Evolutionary conservation across 2,797 vertebrate species (phyloP).

Genomic region (Ara ararauna): DNA sequence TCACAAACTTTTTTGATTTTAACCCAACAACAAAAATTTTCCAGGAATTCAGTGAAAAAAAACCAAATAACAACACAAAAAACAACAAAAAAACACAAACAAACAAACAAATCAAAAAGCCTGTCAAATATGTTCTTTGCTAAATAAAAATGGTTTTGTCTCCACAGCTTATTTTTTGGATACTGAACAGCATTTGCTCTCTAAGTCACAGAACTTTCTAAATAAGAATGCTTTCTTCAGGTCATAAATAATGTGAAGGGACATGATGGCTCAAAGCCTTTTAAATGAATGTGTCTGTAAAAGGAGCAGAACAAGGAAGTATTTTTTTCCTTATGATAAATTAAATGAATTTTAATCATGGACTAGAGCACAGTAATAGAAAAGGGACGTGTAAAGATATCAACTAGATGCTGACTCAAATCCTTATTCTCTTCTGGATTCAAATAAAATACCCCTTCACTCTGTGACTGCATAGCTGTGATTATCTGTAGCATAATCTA

Average conservation of each 20-base stretch:
- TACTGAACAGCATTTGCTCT: not conserved
- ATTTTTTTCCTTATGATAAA: constrained; percentile 3
- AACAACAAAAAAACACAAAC: too few relatives aligned
- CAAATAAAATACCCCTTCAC: not conserved
- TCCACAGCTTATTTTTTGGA: not conserved
- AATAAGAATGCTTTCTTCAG: constrained; percentile 31
- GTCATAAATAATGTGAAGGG: constrained; percentile 54
- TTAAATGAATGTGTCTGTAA: constrained; percentile 4
- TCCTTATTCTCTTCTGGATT: constrained; percentile 11
- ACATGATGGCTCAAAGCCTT: constrained; percentile 33
- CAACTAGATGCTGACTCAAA: constrained; percentile 38
- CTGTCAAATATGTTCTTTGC: not conserved
- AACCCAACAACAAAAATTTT: not conserved
- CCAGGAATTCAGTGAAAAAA: not conserved
- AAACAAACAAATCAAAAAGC: not conserved
- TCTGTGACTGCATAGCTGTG: not conserved
- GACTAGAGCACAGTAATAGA: constrained; percentile 32
- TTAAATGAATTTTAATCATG: constrained; percentile 19
- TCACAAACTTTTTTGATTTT: not conserved
- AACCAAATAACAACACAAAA: too few relatives aligned
- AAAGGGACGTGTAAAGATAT: constrained; percentile 46
- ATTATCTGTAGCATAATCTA: not conserved
- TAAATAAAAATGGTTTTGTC: not conserved
- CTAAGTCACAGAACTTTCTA: constrained; percentile 28
- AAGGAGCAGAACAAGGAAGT: not conserved